A percentile compares a stretch with the other conserved stretches of the same genome.
Conservation (phyloP, 2,797 vertebrate genomes). For the Phoebastria nigripes region DNA sequence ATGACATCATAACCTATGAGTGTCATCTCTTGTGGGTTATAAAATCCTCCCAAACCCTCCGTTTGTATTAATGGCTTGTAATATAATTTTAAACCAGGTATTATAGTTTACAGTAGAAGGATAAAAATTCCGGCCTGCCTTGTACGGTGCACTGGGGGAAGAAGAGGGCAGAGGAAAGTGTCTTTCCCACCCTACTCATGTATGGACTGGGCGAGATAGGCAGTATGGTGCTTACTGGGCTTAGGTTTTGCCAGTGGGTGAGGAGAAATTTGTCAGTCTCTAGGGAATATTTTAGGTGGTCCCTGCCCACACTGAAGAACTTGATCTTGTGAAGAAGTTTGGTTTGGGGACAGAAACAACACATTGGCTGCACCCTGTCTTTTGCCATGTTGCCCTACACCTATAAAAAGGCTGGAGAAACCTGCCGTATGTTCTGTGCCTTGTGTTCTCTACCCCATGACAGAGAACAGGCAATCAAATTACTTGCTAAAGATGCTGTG, state of each 20-base stretch:
- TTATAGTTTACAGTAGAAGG: slow-evolving; percentile 61
- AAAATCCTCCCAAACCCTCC: slow-evolving; percentile 62
- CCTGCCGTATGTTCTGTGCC: neutral
- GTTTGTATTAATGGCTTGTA: slow-evolving; percentile 69
- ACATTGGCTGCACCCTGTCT: fast-evolving
- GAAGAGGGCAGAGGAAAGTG: neutral
- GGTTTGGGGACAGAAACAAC: neutral
- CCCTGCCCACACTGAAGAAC: neutral
- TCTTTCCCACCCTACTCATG: neutral
- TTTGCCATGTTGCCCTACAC: neutral
- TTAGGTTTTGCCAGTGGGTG: neutral
- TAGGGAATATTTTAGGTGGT: neutral
- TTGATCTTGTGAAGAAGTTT: neutral
- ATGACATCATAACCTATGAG: slow-evolving; percentile 63
- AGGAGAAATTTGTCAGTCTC: neutral
- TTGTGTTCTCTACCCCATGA: neutral
- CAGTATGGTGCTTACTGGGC: neutral
- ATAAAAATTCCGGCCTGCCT: slow-evolving; percentile 61
- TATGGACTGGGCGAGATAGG: neutral
- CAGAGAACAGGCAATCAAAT: neutral
- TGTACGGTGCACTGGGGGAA: neutral
- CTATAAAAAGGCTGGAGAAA: neutral
- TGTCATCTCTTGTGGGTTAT: slow-evolving; percentile 71
- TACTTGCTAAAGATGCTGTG: neutral
- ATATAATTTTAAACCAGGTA: slow-evolving; percentile 74